Conservation (phyloP, 2,113 vertebrate genomes). For the Leucosticte australis region DNA sequence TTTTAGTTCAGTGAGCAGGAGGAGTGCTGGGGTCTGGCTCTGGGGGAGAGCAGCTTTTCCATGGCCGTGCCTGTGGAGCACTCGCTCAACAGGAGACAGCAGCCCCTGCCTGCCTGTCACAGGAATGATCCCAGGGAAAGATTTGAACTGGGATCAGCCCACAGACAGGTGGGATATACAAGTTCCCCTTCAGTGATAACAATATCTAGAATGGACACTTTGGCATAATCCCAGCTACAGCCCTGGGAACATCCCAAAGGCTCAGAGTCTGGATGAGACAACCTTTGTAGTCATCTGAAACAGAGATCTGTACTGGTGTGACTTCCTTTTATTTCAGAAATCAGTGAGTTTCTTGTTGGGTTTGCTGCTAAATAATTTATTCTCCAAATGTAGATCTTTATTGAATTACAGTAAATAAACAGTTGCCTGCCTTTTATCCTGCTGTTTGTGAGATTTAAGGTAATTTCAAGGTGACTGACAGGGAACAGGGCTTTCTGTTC, state of each 20-base stretch:
- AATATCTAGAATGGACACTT: background rate
- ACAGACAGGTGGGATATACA: background rate
- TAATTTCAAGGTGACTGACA: background rate
- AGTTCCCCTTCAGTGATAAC: background rate
- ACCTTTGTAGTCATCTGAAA: background rate
- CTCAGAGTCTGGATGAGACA: fast-evolving
- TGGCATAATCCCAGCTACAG: background rate
- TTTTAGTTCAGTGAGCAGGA: background rate
- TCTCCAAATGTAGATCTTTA: background rate
- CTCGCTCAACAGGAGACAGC: background rate
- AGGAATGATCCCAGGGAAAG: background rate
- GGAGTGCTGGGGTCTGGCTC: background rate
- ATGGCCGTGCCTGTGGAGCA: fast-evolving
- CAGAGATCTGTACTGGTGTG: background rate
- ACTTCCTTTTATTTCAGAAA: background rate
- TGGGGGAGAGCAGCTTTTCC: background rate
- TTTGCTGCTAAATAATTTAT: background rate
- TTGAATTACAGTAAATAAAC: background rate
- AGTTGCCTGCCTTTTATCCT: background rate
- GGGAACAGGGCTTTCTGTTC: background rate
- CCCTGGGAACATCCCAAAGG: background rate
- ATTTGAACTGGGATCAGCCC: background rate
- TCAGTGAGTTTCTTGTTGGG: background rate
- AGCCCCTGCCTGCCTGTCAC: background rate
- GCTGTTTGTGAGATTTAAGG: background rate